phyloP scores from a whole-genome alignment of 2,888 invertebrate genomes.

The Pachydiplax longipennis region DNA sequence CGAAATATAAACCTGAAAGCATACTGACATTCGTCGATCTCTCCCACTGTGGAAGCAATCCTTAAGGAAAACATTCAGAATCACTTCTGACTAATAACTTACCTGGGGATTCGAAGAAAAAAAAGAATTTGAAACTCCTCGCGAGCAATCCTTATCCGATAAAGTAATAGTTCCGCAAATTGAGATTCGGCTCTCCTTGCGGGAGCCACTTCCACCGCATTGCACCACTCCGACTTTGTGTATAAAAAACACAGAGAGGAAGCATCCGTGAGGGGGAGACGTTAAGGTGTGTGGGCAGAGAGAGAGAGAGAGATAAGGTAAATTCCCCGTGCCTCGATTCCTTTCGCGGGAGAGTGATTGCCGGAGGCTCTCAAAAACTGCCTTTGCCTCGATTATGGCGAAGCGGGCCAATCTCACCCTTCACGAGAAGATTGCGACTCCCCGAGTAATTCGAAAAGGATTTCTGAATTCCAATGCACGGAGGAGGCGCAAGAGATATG shows the following conservation, averaged over 20 bases:
- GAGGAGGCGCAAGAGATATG: not conserved
- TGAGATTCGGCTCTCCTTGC: not conserved
- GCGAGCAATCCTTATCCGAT: no score
- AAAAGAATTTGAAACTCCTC: no score
- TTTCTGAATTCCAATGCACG: constrained; percentile 40
- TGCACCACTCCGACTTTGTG: not conserved
- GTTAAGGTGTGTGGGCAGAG: not conserved
- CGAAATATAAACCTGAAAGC: no score
- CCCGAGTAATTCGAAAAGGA: constrained; percentile 41
- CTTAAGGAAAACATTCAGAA: no score
- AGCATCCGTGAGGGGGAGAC: not conserved
- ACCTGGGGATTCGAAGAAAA: no score
- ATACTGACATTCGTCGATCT: no score
- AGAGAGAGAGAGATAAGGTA: not conserved
- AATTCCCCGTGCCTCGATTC: constrained; percentile 31
- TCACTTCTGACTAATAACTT: no score
- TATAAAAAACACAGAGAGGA: not conserved
- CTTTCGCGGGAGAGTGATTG: constrained; percentile 32
- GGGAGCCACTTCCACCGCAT: not conserved
- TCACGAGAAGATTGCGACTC: constrained; percentile 12
- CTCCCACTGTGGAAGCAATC: no score
- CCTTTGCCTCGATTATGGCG: not conserved
- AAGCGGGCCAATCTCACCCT: not conserved
- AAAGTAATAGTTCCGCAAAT: not conserved
- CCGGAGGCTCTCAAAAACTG: not conserved